Base-by-base conservation (phyloP, 2,797 vertebrate species). In the Hemitrygon akajei region DNA sequence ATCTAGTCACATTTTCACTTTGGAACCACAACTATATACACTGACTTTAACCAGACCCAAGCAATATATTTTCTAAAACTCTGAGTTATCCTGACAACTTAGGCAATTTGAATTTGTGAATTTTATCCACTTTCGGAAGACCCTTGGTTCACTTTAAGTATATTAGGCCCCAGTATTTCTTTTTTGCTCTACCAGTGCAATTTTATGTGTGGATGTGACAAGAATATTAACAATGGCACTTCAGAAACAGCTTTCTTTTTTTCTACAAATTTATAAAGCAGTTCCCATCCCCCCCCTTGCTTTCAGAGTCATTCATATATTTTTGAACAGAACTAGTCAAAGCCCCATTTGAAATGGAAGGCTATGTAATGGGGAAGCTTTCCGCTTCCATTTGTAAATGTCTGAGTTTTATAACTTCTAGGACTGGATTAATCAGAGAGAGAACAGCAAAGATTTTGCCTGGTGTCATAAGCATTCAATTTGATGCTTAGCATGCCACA, bases 231-330 rank as follows among this genome's bases (percentile, higher is more conserved):
- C 73, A 27, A 58, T 58, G 40, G 71, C 71, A 56, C 25, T 93
- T 93, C 37, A 47, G 71, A 93, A 93, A 58, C 91, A 56, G 71
- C 91, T 93, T 93, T 93, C 71, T 75, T 76, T 93, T 66, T 30
- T 58, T 4, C 25, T 18, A 73, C 69, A 93, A 93, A 47, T 75
- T 93, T 75, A 40, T 40, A 76, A 75, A 93, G 71, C 71, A 93
- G 58, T 76, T 40, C 40, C 40, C 91, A 93, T 93, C 91, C n/a
- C 91, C 91, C 47, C 47, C 18, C 91, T 56, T 40, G 37, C 47
- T 93, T 93, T 76, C 40, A n/a, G 25, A 93, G 27, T 93, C 91
- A 93, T 76, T 47, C 71, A 47, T 93, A 93, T 76, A 75, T 93
- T 71, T 93, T 75, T 93, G 27, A 76, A 58, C 91, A 93, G 27